A percentile compares a stretch with the other conserved stretches of the same genome.
phyloP scores from a whole-genome alignment of 2,113 vertebrate species.

The Platanista minor region DNA sequence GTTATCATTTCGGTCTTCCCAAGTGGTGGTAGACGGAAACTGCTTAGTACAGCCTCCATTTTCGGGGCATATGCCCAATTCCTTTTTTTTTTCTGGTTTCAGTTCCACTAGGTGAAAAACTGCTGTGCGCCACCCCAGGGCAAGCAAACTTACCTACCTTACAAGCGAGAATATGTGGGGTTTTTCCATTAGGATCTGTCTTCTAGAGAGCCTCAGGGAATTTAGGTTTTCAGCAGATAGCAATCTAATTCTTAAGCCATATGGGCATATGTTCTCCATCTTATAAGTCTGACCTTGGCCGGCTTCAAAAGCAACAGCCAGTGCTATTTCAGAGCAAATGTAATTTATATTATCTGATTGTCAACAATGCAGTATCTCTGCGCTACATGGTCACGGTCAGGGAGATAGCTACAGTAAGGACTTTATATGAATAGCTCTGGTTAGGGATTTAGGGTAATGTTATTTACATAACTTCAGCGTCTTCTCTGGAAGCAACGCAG shows the following conservation, averaged over 20 bases:
- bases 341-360: conserved; percentile 67
- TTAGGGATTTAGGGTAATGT: not conserved
- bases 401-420: not conserved
- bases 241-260: not conserved
- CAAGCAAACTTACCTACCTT: not conserved
- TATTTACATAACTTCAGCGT: conserved; percentile 23
- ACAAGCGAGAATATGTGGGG: not conserved
- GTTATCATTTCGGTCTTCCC: not conserved
- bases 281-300: conserved; percentile 50
- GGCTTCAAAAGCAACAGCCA: conserved; percentile 49
- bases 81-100: not conserved
- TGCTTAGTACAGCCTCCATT: not conserved
- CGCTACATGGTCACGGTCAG: not conserved
- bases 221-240: conserved; percentile 17
- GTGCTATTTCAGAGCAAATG: conserved; percentile 48
- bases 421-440: not conserved
- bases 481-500: not conserved
- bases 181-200: conserved; percentile 20
- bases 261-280: conserved; percentile 11
- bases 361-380: conserved; percentile 42
- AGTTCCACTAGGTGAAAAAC: not conserved
- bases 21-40: not conserved
- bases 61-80: not conserved
- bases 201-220: conserved; percentile 35
- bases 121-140: not conserved